Percentiles rank a stretch among this genome's conserved stretches.
These are phyloP conservation scores for Tonatia bakeri DNA, from an alignment of 2,113 vertebrate genomes.

Conservation along the genomic window DNA sequence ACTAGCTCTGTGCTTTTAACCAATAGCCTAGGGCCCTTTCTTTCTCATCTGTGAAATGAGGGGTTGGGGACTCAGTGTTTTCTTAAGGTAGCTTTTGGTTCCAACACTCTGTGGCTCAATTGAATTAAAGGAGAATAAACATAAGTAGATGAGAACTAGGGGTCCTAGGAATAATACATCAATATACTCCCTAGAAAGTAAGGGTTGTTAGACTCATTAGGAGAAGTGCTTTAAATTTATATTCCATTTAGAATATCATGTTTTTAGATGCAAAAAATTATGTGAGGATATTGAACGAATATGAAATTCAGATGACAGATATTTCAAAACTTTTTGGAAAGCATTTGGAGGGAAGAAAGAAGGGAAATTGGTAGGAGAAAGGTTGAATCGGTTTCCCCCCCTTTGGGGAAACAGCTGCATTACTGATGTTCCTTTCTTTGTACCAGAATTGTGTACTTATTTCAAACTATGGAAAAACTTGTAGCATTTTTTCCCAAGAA, in stretches of 20 bases:
- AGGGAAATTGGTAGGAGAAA: constrained; percentile 66
- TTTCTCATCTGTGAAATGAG: constrained; percentile 2
- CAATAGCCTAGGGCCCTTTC: background rate
- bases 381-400: constrained; percentile 47
- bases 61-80: background rate
- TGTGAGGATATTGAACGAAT: constrained; percentile 31
- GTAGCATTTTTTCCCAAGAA: background rate
- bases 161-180: background rate
- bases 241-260: background rate
- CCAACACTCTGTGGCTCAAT: background rate
- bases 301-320: constrained; percentile 57
- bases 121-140: constrained; percentile 14
- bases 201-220: background rate
- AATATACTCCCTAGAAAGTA: background rate
- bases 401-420: constrained; percentile 75
- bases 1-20: background rate
- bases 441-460: constrained; percentile 40
- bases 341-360: constrained; percentile 42
- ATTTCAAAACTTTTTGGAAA: constrained; percentile 74
- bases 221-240: background rate
- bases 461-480: constrained; percentile 50
- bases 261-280: background rate
- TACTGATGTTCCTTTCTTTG: constrained; percentile 32
- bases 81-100: constrained; percentile 10
- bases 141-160: background rate